These are phyloP conservation scores for Campoletis sonorensis DNA, from an alignment of 1,140 invertebrate species.

Conservation along the genomic window DNA sequence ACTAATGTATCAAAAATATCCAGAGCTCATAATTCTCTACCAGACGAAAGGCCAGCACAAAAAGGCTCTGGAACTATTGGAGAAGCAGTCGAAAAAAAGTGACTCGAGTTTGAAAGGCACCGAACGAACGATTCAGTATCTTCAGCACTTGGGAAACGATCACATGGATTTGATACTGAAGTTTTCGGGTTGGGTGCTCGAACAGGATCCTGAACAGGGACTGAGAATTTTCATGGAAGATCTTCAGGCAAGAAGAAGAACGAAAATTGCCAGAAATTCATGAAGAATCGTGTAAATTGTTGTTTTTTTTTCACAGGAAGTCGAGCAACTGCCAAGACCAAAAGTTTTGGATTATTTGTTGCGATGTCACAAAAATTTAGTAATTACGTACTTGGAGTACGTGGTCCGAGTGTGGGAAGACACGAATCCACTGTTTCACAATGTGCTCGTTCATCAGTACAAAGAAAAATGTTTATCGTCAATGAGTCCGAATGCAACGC, in stretches of 20 bases:
- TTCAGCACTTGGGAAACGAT: conserved; percentile 92
- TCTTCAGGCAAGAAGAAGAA: conserved; percentile 71
- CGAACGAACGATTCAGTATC: conserved; percentile 91
- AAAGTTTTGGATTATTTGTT: conserved; percentile 93
- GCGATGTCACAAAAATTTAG: conserved; percentile 86
- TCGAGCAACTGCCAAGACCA: conserved; percentile 91
- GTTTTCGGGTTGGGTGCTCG: conserved; percentile 95
- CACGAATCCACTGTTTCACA: conserved; percentile 90
- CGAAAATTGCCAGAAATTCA: background rate
- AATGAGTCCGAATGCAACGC: conserved; percentile 78
- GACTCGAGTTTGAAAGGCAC: conserved; percentile 89
- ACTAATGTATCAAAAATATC: conserved; percentile 90
- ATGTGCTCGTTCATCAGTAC: conserved; percentile 92
- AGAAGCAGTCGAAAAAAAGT: conserved; percentile 85
- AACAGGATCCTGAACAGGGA: conserved; percentile 91
- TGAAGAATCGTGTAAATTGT: background rate
- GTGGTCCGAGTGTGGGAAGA: conserved; percentile 94
- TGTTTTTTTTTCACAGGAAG: conserved; percentile 78
- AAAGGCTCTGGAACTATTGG: conserved; percentile 92
- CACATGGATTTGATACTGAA: conserved; percentile 95
- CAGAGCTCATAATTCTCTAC: conserved; percentile 97
- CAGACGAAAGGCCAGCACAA: conserved; percentile 94
- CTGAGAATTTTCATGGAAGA: conserved; percentile 97
- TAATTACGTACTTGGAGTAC: conserved; percentile 96
- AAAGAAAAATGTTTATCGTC: conserved; percentile 81